Evolutionary conservation across 2,888 invertebrate genomes (phyloP).

Genomic region (Aelia acuminata): DNA sequence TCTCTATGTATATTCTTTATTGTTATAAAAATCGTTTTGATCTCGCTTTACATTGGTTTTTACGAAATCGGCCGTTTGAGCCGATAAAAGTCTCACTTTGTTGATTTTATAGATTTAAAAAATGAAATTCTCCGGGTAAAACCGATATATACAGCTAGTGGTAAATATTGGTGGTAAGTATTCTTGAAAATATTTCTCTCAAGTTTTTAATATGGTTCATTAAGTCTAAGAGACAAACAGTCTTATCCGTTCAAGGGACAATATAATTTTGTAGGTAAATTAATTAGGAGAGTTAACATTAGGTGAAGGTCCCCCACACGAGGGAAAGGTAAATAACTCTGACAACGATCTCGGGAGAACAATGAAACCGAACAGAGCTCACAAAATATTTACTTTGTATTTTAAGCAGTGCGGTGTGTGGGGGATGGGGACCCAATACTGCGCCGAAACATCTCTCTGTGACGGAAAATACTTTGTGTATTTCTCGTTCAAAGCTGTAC

Average conservation of each 20-base stretch:
- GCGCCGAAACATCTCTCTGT: not conserved
- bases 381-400: constrained; percentile 12
- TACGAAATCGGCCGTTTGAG: no score
- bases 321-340: not conserved
- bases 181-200: no score
- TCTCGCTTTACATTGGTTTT: no score
- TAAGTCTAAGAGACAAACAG: no score
- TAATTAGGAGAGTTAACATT: not conserved
- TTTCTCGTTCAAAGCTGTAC: not conserved
- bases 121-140: no score
- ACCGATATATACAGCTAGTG: no score
- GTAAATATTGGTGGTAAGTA: no score
- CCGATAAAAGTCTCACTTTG: no score
- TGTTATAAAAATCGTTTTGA: no score
- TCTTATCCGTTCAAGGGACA: not conserved
- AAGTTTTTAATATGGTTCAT: no score
- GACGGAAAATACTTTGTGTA: not conserved
- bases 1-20: no score
- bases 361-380: not conserved
- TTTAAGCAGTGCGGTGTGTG: not conserved
- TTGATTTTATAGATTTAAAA: no score
- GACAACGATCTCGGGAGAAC: not conserved
- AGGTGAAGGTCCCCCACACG: not conserved
- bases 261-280: not conserved
- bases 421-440: not conserved